Percentiles rank a stretch among this genome's conserved stretches.
Evolutionary conservation across 2,888 invertebrate genomes (phyloP).

Genomic region (Tethea ocularis): DNA sequence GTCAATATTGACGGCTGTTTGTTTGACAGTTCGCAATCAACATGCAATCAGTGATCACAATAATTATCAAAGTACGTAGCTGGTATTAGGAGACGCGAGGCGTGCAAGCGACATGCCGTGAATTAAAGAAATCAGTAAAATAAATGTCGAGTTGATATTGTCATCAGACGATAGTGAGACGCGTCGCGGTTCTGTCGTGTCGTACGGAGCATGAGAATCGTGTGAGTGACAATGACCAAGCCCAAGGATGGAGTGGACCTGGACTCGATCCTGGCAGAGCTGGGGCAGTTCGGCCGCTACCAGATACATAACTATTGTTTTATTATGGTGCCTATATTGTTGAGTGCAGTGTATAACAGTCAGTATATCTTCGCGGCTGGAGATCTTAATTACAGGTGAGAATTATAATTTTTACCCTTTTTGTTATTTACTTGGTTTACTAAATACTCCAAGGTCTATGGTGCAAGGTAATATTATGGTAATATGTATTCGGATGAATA

Average conservation of each 20-base stretch:
- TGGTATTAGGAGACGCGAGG: not conserved
- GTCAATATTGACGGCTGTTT: not conserved
- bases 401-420: not conserved
- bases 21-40: not conserved
- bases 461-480: no score
- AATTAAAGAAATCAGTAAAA: not conserved
- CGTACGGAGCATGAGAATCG: not conserved
- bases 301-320: slow-evolving; percentile 68
- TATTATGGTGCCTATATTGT: slow-evolving; percentile 70
- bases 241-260: slow-evolving; percentile 48
- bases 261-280: slow-evolving; percentile 61
- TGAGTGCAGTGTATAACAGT: slow-evolving; percentile 74
- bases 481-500: no score
- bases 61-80: no score
- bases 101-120: not conserved
- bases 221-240: slow-evolving; percentile 23
- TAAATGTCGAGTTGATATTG: not conserved
- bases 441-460: no score
- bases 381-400: slow-evolving; percentile 74
- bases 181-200: not conserved
- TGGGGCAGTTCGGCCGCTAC: slow-evolving; percentile 75
- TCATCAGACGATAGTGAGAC: not conserved
- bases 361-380: slow-evolving; percentile 80
- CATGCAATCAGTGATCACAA: not conserved
- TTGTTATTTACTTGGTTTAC: not conserved